Evolutionary conservation across 2,797 vertebrate genomes (phyloP).

Genomic region (Anabas testudineus): DNA sequence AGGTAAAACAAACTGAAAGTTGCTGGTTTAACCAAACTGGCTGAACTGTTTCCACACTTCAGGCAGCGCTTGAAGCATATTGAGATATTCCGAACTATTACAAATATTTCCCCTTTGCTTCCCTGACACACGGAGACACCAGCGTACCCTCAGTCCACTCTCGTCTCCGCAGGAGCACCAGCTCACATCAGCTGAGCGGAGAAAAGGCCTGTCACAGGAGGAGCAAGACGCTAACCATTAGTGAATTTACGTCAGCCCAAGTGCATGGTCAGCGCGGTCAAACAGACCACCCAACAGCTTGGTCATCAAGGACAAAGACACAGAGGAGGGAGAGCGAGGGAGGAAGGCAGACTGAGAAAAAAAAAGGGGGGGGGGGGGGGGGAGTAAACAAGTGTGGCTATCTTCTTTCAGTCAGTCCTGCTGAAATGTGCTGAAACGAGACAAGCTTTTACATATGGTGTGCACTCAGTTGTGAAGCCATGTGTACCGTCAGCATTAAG

Average conservation of each 20-base stretch:
- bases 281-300: constrained; percentile 77
- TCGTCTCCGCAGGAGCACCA: constrained; percentile 52
- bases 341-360: constrained; percentile 36
- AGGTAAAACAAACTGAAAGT: constrained; percentile 15
- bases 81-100: constrained; percentile 45
- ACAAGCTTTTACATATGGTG: constrained; percentile 70
- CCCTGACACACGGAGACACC: constrained; percentile 8
- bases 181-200: constrained; percentile 45
- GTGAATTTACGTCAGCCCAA: constrained; percentile 77
- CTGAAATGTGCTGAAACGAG: constrained; percentile 77
- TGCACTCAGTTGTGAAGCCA: constrained; percentile 61
- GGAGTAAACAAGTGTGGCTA: constrained; percentile 55
- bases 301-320: constrained; percentile 78
- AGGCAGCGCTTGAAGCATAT: constrained; percentile 27
- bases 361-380: constrained; percentile 34
- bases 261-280: constrained; percentile 75
- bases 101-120: constrained; percentile 35
- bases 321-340: constrained; percentile 41
- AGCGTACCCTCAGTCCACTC: background rate
- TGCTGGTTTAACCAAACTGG: constrained; percentile 20
- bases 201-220: constrained; percentile 61
- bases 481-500: constrained; percentile 66
- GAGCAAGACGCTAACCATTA: constrained; percentile 74
- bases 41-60: constrained; percentile 26
- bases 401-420: constrained; percentile 71